Base-by-base conservation (phyloP, 2,888 invertebrate species). In the Creontiades dilutus region DNA sequence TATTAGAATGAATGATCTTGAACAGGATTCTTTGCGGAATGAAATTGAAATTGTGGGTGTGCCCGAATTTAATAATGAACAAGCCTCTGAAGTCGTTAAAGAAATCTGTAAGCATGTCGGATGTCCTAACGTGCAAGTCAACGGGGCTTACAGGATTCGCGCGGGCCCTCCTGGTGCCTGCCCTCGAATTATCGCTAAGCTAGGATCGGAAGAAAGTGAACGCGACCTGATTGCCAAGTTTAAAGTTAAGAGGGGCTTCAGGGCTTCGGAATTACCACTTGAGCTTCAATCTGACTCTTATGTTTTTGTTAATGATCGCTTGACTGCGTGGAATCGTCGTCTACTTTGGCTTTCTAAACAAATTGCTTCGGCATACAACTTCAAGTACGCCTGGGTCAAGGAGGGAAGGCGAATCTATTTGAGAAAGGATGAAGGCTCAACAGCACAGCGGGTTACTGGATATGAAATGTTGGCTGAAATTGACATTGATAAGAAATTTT, bases 301-400 rank as follows among this genome's bases (percentile, higher is more conserved):
- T 76, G 76, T 76, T 76, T 76, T 76, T 76, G 13, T 76, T 23
- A 46, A 81, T 81, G 81, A 81, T 46, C 46, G 81, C 14, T 81
- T 81, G 81, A 81, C 81, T 81, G 46, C 47, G 52, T 13, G 52
- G 37, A 81, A 81, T 48, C 46, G 47, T 46, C 52, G n/a, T 81
- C 52, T 81, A 7, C 81, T 81, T 46, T 81, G 81, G 81, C 52
- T 81, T 48, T 48, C 81, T 46, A 81, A 81, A 14, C 46, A 81
- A 81, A 81, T 81, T 13, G 81, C 81, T n/a, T 48, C 12, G 3
- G 37, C 47, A 13, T n/a, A n/a, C n/a, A n/a, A n/a, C n/a, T n/a
- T n/a, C n/a, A n/a, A n/a, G n/a, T n/a, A n/a, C n/a, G 82, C 52
- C 19, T 82, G 82, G 82, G 27, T 55, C 55, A 82, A 82, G 52